Conservation (phyloP, 2,797 vertebrate species). For the Argya squamiceps region DNA sequence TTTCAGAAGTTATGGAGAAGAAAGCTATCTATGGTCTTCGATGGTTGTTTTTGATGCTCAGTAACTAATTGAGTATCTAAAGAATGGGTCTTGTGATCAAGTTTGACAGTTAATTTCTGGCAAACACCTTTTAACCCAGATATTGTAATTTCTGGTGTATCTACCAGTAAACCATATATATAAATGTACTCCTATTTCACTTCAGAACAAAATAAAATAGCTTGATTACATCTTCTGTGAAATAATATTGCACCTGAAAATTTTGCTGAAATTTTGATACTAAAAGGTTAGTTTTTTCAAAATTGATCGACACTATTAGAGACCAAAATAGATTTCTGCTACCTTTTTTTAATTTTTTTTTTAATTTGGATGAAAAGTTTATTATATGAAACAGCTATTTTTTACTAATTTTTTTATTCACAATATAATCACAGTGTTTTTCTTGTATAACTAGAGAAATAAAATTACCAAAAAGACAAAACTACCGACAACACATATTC, state of each 20-base stretch:
- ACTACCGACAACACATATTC: not conserved
- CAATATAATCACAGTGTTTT: not conserved
- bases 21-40: fast-evolving
- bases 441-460: not conserved
- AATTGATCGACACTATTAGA: not conserved
- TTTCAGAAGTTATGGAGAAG: not conserved
- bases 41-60: not conserved
- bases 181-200: not conserved
- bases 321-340: not conserved
- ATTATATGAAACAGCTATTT: not conserved
- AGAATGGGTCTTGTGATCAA: not conserved
- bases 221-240: not conserved
- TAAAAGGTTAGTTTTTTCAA: not conserved
- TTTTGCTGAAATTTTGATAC: not conserved
- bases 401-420: not conserved
- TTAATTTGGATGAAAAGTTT: not conserved
- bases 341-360: not conserved
- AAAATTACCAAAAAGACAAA: not conserved
- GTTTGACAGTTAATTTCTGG: not conserved
- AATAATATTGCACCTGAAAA: not conserved
- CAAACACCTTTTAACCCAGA: not conserved
- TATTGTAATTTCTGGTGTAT: not conserved
- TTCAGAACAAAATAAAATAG: not conserved
- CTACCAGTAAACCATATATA: not conserved
- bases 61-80: not conserved